Percentiles rank a stretch among this genome's conserved stretches.
These are phyloP conservation scores for Shargacucullia verbasci DNA, from an alignment of 2,888 invertebrate genomes.

Conservation along the genomic window DNA sequence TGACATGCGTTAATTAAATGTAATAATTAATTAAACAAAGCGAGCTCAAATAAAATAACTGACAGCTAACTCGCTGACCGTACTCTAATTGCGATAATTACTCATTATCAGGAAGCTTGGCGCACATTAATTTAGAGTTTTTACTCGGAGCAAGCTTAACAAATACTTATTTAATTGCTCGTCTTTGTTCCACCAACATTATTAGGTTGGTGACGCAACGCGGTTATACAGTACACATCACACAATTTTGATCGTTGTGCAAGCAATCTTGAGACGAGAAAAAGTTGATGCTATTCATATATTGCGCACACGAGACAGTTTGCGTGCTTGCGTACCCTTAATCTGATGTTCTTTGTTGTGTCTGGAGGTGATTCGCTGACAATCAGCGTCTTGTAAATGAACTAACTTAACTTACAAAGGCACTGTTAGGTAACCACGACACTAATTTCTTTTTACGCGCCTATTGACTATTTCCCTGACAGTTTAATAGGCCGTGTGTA, in stretches of 20 bases:
- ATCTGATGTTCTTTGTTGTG: constrained; percentile 72
- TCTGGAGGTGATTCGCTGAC: constrained; percentile 54
- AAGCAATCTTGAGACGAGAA: constrained; percentile 64
- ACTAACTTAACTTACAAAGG: constrained; percentile 52
- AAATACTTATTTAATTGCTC: constrained; percentile 86
- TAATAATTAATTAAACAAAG: constrained; percentile 64
- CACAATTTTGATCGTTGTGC: constrained; percentile 80
- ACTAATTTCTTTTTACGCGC: constrained; percentile 58
- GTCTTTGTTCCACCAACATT: constrained; percentile 82
- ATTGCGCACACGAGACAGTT: constrained; percentile 62
- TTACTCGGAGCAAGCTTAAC: constrained; percentile 79
- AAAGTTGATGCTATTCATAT: constrained; percentile 56
- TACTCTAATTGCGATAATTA: constrained; percentile 86
- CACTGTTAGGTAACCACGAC: constrained; percentile 58
- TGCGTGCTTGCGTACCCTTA: constrained; percentile 69
- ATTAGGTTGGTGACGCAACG: constrained; percentile 78
- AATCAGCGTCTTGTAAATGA: constrained; percentile 42
- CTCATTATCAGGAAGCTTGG: constrained; percentile 85
- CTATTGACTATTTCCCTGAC: constrained; percentile 62
- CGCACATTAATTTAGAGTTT: constrained; percentile 84
- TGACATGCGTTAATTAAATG: constrained; percentile 56
- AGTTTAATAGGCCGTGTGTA: constrained; percentile 58
- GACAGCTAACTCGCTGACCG: constrained; percentile 72
- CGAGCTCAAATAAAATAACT: constrained; percentile 63
- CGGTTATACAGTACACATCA: constrained; percentile 66